Base-by-base conservation (phyloP, 2,113 vertebrate species). In the Chaetodon trifascialis region DNA sequence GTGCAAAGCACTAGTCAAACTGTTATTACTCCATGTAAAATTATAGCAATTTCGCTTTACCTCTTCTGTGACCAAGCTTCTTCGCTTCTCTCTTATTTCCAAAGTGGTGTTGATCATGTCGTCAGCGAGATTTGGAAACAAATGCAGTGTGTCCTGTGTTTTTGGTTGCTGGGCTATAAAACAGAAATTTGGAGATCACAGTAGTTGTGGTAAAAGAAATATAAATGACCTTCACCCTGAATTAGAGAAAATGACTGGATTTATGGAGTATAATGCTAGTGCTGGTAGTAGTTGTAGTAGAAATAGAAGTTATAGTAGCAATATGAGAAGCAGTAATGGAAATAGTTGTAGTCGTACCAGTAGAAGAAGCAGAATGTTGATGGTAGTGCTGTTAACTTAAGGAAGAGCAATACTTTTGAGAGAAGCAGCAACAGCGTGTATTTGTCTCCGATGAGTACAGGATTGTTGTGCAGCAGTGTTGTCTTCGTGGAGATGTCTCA, bases 401-500 rank as follows among this genome's bases (percentile, higher is more conserved):
- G 47, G 16, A 25, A 58, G 5, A 78, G 46, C 66, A 77, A 36
- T 52, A 23, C 34, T 42, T 40, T 40, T 25, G 21, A 36, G 30
- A 40, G 46, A 17, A 38, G 23, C 23, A 79, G 49, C 16, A 17
- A 34, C 15, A 38, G 25, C 19, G 4, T 36, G 7, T 42, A 11
- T 25, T 52, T 25, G 6, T 54, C 47, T 63, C 11, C 17, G 12
- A 44, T 55, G 54, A 84, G 82, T 71, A 63, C 30, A 42, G 36
- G 21, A 71, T 58, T 11, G 11, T 67, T 11, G 11, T 51, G 49
- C 49, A 73, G 76, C 40, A 23, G 47, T 42, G 65, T 70, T 74
- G 70, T 89, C 80, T 47, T 84, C 67, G 54, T 70, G 42, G 63
- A 87, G 79, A 85, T 52, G 42, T 88, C 83, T 92, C 90, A 82